Conservation (phyloP, 1,140 invertebrate genomes). For the Macrotrachela quadricornifera region DNA sequence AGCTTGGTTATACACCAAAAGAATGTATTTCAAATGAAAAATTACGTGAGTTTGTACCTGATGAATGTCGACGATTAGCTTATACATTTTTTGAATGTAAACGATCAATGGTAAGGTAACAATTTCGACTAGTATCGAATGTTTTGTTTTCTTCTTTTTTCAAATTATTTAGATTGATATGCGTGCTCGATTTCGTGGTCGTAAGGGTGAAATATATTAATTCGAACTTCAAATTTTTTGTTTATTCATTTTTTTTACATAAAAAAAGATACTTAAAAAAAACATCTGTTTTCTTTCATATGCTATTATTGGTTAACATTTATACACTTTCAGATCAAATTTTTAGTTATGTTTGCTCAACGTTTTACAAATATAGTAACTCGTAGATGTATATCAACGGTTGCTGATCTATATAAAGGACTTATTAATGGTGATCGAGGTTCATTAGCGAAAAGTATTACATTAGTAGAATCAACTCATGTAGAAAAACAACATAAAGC, state of each 20-base stretch:
- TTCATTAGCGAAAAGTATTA: conserved; percentile 34
- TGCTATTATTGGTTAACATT: too few relatives aligned
- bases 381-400: not conserved
- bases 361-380: conserved; percentile 11
- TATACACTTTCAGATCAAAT: not conserved
- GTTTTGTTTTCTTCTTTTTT: too few relatives aligned
- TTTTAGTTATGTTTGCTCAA: conserved; percentile 12
- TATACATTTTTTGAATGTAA: conserved; percentile 9
- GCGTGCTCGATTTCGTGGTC: too few relatives aligned
- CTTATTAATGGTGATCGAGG: conserved; percentile 22
- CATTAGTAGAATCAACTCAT: conserved; percentile 36
- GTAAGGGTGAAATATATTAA: too few relatives aligned
- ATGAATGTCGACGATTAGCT: conserved; percentile 4
- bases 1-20: not conserved
- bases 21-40: conserved; percentile 3
- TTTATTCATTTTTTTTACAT: too few relatives aligned
- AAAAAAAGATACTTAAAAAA: too few relatives aligned
- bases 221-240: too few relatives aligned
- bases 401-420: conserved; percentile 17
- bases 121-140: too few relatives aligned
- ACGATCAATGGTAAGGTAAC: not conserved
- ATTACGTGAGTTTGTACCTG: not conserved
- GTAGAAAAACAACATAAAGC: conserved; percentile 28
- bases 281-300: too few relatives aligned
- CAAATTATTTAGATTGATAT: too few relatives aligned